These are phyloP conservation scores for Melanaphis sacchari DNA, from an alignment of 1,140 invertebrate genomes.

Conservation along the genomic window DNA sequence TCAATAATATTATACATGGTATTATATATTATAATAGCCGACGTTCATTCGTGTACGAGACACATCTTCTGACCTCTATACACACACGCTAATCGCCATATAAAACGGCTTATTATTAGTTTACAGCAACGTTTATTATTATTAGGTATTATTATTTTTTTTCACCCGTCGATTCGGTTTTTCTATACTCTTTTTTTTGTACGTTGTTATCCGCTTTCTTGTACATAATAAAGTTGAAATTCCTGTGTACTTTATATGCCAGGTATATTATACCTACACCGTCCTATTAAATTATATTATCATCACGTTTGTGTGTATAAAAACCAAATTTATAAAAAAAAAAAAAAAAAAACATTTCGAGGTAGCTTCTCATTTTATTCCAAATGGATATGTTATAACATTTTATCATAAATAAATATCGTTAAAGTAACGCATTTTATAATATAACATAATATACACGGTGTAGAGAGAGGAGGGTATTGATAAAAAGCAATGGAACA, in stretches of 20 bases:
- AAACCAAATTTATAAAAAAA: background rate
- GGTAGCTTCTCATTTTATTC: background rate
- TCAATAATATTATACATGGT: background rate
- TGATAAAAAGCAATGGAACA: background rate
- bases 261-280: background rate
- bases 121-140: conserved; percentile 14
- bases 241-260: background rate
- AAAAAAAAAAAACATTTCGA: background rate
- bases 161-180: background rate
- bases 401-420: background rate
- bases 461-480: background rate
- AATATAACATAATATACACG: background rate
- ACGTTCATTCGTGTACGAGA: background rate
- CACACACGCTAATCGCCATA: background rate
- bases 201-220: background rate
- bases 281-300: background rate
- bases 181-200: background rate
- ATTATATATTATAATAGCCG: background rate
- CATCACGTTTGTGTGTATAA: background rate
- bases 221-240: conserved; percentile 5
- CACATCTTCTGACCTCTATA: conserved; percentile 16
- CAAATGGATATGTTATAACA: background rate
- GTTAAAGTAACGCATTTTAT: background rate
- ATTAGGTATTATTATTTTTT: background rate
- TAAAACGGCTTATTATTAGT: conserved; percentile 14